Percentiles rank a stretch among this genome's conserved stretches.
Conservation (phyloP, 37 sponge, comb jelly and placozoan genomes). For the Eunapius fragilis region DNA sequence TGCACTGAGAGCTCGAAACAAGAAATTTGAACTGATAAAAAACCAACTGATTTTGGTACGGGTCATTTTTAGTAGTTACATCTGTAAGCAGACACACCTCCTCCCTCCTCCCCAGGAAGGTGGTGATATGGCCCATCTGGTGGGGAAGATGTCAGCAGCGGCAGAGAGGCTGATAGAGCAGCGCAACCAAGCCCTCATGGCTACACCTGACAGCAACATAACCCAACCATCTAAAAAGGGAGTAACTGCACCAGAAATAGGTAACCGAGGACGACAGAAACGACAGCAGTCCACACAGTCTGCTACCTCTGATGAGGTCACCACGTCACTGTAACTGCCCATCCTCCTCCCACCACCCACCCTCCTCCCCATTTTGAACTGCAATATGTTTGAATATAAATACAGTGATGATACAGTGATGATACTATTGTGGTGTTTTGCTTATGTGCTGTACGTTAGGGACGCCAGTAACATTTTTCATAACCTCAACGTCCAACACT, state of each 20-base stretch:
- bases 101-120: conserved; percentile 37
- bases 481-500: conserved; percentile 13
- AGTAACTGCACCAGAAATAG: not conserved
- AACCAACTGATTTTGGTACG: conserved; percentile 84
- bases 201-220: not conserved
- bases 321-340: not conserved
- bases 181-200: not conserved
- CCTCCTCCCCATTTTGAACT: not conserved
- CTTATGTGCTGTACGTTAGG: not conserved
- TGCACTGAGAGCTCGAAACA: conserved; percentile 47
- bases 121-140: conserved; percentile 60
- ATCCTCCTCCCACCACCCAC: too few relatives aligned
- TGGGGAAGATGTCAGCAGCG: conserved; percentile 34
- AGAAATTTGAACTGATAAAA: conserved; percentile 64
- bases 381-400: not conserved
- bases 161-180: conserved; percentile 20
- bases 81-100: not conserved
- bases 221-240: not conserved
- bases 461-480: conserved; percentile 1
- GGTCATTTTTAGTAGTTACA: not conserved
- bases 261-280: not conserved
- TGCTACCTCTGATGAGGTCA: not conserved
- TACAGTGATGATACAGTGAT: too few relatives aligned
- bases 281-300: not conserved
- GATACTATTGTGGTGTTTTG: not conserved